These are phyloP conservation scores for Odocoileus hemionus DNA, from an alignment of 2,113 vertebrate species.

Conservation along the genomic window DNA sequence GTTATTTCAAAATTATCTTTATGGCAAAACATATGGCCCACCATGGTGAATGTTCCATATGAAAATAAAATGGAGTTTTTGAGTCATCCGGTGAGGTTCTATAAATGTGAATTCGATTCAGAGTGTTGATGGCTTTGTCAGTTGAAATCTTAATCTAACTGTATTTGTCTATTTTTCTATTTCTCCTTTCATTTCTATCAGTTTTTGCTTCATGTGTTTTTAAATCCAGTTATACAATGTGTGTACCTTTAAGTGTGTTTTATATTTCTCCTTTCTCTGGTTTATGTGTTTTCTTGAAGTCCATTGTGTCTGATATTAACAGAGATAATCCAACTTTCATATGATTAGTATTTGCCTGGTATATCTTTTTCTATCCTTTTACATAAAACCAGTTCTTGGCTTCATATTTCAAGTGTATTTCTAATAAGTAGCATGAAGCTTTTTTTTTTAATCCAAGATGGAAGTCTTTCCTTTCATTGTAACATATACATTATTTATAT, in stretches of 20 bases:
- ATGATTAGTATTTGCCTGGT: background rate
- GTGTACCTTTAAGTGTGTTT: background rate
- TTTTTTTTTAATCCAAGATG: background rate
- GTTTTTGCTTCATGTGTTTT: background rate
- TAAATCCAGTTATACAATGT: background rate
- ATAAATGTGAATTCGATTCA: background rate
- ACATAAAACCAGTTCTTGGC: background rate
- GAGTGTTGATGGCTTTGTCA: background rate
- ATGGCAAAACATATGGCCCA: background rate
- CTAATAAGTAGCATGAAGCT: background rate
- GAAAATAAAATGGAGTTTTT: background rate
- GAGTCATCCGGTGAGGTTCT: background rate
- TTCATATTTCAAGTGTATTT: background rate
- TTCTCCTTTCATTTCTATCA: background rate
- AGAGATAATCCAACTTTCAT: background rate
- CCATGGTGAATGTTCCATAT: background rate
- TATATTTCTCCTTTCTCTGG: background rate
- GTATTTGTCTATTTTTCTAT: background rate
- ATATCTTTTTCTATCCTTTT: background rate
- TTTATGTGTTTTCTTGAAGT: background rate
- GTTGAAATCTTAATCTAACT: background rate
- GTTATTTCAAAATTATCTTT: background rate
- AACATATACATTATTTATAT: background rate
- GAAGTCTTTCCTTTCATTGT: background rate
- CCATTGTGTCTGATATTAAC: background rate